A percentile compares a stretch with the other conserved stretches of the same genome.
These are phyloP conservation scores for Lysandra bellargus DNA, from an alignment of 2,888 invertebrate species.

Conservation along the genomic window DNA sequence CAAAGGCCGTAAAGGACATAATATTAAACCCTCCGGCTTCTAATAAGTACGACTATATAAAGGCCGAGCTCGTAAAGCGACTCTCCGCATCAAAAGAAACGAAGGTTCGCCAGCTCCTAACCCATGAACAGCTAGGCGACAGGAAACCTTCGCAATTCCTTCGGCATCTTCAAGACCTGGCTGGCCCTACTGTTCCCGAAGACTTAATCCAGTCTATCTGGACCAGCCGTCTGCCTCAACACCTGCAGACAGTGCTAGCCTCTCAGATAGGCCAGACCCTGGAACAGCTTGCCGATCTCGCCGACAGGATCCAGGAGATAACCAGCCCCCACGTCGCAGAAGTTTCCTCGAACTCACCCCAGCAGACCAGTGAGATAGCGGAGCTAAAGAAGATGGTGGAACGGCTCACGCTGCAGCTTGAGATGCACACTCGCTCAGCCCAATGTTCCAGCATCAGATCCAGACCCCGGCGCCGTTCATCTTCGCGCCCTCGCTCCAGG, in stretches of 20 bases:
- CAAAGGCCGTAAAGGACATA: not conserved
- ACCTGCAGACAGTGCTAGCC: constrained; percentile 36
- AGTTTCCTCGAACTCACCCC: not conserved
- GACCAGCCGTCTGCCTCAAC: constrained; percentile 35
- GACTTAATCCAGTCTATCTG: constrained; percentile 38
- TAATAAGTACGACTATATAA: not conserved
- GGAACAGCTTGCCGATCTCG: not conserved
- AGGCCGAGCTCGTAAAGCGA: no score
- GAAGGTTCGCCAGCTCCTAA: no score
- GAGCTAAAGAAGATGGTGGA: no score
- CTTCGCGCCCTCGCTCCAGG: not conserved
- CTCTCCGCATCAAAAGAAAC: not conserved
- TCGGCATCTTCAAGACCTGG: constrained; percentile 32
- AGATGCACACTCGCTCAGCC: not conserved
- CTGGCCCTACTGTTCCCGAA: constrained; percentile 36
- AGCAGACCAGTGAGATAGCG: no score
- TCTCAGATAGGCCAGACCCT: constrained; percentile 31
- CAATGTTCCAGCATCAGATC: not conserved
- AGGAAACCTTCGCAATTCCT: constrained; percentile 42
- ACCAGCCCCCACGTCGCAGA: not conserved
- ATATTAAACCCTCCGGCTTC: no score
- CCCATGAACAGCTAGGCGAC: constrained; percentile 41
- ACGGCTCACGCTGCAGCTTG: no score
- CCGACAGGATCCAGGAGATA: not conserved
- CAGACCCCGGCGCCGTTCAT: not conserved